Conservation (phyloP, 2,113 vertebrate genomes). For the Rafetus swinhoei region DNA sequence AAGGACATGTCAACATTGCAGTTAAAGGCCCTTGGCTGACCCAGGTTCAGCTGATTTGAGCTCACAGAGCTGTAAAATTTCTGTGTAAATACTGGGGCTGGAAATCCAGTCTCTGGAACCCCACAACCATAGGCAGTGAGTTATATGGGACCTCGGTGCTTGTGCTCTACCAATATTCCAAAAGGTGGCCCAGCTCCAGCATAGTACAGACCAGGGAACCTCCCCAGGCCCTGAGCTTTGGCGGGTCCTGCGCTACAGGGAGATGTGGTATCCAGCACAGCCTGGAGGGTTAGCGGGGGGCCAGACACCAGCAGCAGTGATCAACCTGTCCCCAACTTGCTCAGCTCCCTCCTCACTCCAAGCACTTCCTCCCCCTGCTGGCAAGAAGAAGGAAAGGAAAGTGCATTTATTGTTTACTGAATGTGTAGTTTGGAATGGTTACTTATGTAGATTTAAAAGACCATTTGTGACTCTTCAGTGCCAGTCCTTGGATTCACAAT, state of each 20-base stretch:
- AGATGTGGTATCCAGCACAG: no score
- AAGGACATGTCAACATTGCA: neutral
- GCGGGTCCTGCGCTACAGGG: no score
- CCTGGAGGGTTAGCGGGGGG: no score
- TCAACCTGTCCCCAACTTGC: no score
- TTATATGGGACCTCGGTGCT: no score
- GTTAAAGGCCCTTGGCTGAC: neutral
- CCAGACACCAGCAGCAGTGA: no score
- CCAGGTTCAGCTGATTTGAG: neutral
- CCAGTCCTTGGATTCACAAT: slow-evolving; percentile 20
- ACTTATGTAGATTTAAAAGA: slow-evolving; percentile 47
- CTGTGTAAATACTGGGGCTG: neutral
- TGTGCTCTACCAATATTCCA: no score
- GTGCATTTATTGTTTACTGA: slow-evolving; percentile 47
- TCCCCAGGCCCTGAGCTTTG: no score
- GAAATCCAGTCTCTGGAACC: neutral
- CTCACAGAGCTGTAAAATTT: neutral
- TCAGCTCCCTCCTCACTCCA: neutral
- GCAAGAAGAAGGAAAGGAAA: neutral
- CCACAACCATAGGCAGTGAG: neutral
- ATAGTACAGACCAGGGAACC: no score
- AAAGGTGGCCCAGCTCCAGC: no score
- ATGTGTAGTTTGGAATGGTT: slow-evolving; percentile 29
- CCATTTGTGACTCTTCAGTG: neutral
- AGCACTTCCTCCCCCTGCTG: neutral